Conservation (phyloP, 2,888 invertebrate genomes). For the Osedax fenrisi region DNA sequence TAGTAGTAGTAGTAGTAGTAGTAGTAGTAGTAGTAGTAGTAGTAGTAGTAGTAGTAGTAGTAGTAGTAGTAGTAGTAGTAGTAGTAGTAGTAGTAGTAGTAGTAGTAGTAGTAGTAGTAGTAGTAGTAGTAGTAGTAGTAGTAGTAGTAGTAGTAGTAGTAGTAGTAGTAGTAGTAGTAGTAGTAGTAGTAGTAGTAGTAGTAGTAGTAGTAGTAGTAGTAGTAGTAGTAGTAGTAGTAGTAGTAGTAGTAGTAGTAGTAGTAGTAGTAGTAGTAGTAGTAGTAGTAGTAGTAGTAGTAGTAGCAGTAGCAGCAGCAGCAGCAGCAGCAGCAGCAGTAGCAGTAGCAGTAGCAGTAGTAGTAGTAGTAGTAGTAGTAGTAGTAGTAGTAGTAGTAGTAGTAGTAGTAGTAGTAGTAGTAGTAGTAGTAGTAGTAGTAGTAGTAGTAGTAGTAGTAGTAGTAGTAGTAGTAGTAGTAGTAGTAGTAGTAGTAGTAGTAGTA, state of each 20-base stretch:
- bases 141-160: too few species aligned
- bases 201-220: conserved; percentile 32
- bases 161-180: conserved; percentile 30
- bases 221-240: conserved; percentile 31
- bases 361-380: conserved; percentile 30
- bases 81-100: too few species aligned
- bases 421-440: conserved; percentile 32
- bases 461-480: conserved; percentile 31
- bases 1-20: too few species aligned
- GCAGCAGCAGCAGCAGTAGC: too few species aligned
- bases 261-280: conserved; percentile 33
- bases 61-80: too few species aligned
- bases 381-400: conserved; percentile 32
- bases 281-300: conserved; percentile 30
- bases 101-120: too few species aligned
- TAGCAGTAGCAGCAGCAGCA: too few species aligned
- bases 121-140: too few species aligned
- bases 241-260: conserved; percentile 32
- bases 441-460: conserved; percentile 33
- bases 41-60: too few species aligned
- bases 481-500: conserved; percentile 27
- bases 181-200: conserved; percentile 30
- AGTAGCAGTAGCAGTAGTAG: conserved; percentile 29
- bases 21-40: too few species aligned
- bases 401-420: conserved; percentile 30